Base-by-base conservation (phyloP, 2,797 vertebrate genomes). In the Gadopsis marmoratus region DNA sequence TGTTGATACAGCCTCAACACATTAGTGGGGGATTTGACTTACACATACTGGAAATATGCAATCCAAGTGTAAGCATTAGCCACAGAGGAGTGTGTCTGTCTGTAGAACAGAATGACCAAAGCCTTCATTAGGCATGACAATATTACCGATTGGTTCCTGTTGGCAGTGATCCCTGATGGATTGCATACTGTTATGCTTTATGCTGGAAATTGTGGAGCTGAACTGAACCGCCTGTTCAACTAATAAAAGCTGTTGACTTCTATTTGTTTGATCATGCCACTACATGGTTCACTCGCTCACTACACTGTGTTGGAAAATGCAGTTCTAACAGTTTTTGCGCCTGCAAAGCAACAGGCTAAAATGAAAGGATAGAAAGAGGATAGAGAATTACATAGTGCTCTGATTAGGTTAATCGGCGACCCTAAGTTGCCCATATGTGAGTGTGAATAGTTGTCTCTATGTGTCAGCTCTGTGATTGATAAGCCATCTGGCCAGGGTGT, bases 1-100 rank as follows among this genome's bases (percentile, higher is more conserved):
- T 80, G 70, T 48, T 69, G 50, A 74, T 78, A 68, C n/a, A 79
- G 65, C 47, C 77, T 89, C 78, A 43, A 84, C 67, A 86, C 71
- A 60, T 88, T 62, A 86, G 58, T n/a, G 63, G 55, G 12, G 51
- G 77, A 86, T 83, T 71, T 35, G 19, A 79, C 9, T 7, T 3
- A 54, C 61, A 53, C 43, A 55, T 45, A 33, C 26, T 29, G 66
- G 31, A 66, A 85, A 76, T 29, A 63, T 53, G 16, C 17, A 29
- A 54, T 9, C 43, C 33, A 56, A 62, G 43, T 48, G 56, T 16
- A 65, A 74, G 69, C 37, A 55, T 48, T 54, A 60, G 33, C 2
- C 54, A 54, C 51, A 68, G 37, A 35, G 16, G 4, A 5, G 21
- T 63, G 21, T 73, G 45, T 68, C 4, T 67, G 65, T 78, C 14